Evolutionary conservation across 2,888 invertebrate species (phyloP), one percentile per base, ranked within the genome.

Genomic region (Podotricha telesiphe): DNA sequence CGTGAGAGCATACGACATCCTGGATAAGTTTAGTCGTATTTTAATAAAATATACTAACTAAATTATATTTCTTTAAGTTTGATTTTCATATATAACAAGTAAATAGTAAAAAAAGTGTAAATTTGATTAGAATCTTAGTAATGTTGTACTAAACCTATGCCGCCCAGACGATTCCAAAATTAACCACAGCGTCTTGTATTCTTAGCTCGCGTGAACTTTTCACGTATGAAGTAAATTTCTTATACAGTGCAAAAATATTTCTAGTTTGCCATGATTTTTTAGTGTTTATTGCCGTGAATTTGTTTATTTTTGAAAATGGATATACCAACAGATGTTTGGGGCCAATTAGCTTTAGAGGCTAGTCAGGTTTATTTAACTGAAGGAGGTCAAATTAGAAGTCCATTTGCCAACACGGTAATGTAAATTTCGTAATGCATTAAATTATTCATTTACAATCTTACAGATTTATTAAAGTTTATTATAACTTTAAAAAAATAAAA

Each of bases 311-410:
- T 19, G 15, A 70, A 71, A 68, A 95, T 96, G 96, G 95, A 96
- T 94, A 91, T 95, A 76, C 94, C 94, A 59, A 95, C 95, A 66
- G 96, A 97, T 93, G 96, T 98, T 81, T 97, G 97, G 97, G 97
- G 97, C 62, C 97, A 98, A 87, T 93, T 98, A 80, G 97, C 97
- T 72, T 94, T 97, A 70, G 97, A 98, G 89, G 96, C 97, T 66
- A 96, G 96, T 78, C 97, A 97, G 90, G 96, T 97, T 75, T 97
- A 97, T 88, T 94, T 97, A 76, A 95, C 95, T 50, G 97, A 97
- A 89, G 96, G 96, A 73, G 96, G 96, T 69, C 94, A 95, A 78
- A 91, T 95, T 78, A 95, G 96, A 83, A 97, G 97, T 86, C 97
- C 96, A 73, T 97, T 97, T 85, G 96, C 96, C 70, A 95, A 94